Percentiles rank a stretch among this genome's conserved stretches.
Conservation (phyloP, 2,888 invertebrate genomes). For the Terebella lapidaria region DNA sequence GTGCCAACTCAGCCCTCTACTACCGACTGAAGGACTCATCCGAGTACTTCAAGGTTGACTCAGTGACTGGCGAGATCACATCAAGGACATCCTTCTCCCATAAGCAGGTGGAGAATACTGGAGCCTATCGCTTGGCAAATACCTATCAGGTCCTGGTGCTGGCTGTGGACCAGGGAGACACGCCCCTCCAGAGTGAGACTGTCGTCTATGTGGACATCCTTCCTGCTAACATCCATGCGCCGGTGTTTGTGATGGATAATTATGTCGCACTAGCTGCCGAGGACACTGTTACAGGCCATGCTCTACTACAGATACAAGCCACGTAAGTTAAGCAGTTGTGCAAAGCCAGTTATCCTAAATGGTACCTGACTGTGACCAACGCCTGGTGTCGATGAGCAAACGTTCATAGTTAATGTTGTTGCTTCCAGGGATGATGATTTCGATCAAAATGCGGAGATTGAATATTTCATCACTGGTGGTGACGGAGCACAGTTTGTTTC, state of each 20-base stretch:
- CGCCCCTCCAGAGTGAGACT: slow-evolving; percentile 63
- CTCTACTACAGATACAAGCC: slow-evolving; percentile 68
- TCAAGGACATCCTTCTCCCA: slow-evolving; percentile 66
- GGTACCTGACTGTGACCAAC: no score
- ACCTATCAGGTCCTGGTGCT: slow-evolving; percentile 59
- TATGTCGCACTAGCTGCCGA: slow-evolving; percentile 37
- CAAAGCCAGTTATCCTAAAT: not conserved
- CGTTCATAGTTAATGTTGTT: not conserved
- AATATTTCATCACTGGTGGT: slow-evolving; percentile 53
- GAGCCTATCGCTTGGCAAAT: slow-evolving; percentile 31
- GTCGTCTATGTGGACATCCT: slow-evolving; percentile 14
- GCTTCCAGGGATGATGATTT: slow-evolving; percentile 43
- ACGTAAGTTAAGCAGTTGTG: not conserved
- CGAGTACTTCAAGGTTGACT: slow-evolving; percentile 79
- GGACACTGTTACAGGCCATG: slow-evolving; percentile 64
- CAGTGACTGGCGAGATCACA: slow-evolving; percentile 83
- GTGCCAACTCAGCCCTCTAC: slow-evolving; percentile 38
- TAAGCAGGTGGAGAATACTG: slow-evolving; percentile 21
- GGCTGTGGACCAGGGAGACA: slow-evolving; percentile 91
- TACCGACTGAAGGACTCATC: slow-evolving; percentile 42
- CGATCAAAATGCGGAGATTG: slow-evolving; percentile 23
- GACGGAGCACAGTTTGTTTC: slow-evolving; percentile 73
- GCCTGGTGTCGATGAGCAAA: no score
- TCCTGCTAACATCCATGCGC: slow-evolving; percentile 25
- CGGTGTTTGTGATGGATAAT: slow-evolving; percentile 22